Evolutionary conservation across 2,888 invertebrate genomes (phyloP).

Genomic region (Diadegma fenestrale): DNA sequence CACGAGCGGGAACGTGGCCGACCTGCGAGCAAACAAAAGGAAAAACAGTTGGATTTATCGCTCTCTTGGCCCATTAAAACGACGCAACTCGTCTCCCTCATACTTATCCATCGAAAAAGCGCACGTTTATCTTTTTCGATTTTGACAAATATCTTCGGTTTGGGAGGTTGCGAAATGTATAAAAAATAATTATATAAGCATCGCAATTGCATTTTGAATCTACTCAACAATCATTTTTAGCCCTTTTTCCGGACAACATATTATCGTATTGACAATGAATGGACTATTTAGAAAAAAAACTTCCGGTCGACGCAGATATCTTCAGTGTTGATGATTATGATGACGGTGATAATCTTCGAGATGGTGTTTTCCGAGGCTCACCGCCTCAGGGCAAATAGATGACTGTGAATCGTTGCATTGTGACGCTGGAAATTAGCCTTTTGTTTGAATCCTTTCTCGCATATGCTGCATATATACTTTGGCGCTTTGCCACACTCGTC

Average conservation of each 20-base stretch:
- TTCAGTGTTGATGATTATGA: slow-evolving; percentile 15
- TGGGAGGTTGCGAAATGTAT: not conserved
- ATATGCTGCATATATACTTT: slow-evolving; percentile 90
- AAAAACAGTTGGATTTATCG: slow-evolving; percentile 22
- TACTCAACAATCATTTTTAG: not conserved
- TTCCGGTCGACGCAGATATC: not conserved
- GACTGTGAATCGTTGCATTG: slow-evolving; percentile 78
- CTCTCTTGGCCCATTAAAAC: not conserved
- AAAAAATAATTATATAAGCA: not conserved
- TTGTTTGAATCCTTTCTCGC: slow-evolving; percentile 89
- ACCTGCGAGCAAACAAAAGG: slow-evolving; percentile 54
- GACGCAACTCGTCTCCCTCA: slow-evolving; percentile 16
- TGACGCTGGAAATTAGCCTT: slow-evolving; percentile 85
- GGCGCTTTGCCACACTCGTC: slow-evolving; percentile 91
- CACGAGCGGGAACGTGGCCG: slow-evolving; percentile 59
- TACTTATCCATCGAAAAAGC: slow-evolving; percentile 51
- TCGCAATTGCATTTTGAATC: not conserved
- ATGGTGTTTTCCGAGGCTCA: slow-evolving; percentile 25
- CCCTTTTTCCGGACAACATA: slow-evolving; percentile 1
- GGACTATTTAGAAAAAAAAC: not conserved
- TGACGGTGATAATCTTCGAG: not conserved
- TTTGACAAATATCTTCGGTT: slow-evolving; percentile 24
- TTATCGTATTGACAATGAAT: not conserved
- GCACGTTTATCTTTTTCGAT: not conserved
- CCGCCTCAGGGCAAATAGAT: slow-evolving; percentile 61